Percentiles rank a stretch among this genome's conserved stretches.
These are phyloP conservation scores for Zaprionus vittiger DNA, from an alignment of 1,140 invertebrate genomes.

Conservation along the genomic window DNA sequence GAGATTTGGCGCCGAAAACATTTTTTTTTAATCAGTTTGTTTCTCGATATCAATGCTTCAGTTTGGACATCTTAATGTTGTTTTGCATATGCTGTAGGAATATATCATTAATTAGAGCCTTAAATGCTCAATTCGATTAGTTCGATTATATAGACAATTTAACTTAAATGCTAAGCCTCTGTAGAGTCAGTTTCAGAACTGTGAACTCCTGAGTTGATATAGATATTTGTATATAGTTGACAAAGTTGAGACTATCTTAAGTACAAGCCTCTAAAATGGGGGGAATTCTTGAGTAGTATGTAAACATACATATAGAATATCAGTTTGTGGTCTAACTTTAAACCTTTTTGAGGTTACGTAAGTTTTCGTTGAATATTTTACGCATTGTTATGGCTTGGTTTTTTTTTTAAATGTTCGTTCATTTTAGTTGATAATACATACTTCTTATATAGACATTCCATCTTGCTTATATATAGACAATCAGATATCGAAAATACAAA, in stretches of 20 bases:
- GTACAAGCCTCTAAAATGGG: background rate
- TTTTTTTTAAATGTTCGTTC: background rate
- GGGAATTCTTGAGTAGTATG: background rate
- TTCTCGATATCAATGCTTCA: background rate
- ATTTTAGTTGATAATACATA: background rate
- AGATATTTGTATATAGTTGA: background rate
- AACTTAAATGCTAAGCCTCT: background rate
- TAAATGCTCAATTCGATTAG: background rate
- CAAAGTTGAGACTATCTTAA: background rate
- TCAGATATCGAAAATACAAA: background rate
- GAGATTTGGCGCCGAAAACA: background rate
- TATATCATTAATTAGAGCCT: background rate
- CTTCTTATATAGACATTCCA: conserved; percentile 3
- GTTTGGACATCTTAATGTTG: background rate
- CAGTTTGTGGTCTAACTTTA: background rate
- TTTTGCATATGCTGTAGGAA: background rate
- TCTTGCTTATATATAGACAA: conserved; percentile 4
- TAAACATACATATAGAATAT: background rate
- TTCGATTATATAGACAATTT: background rate
- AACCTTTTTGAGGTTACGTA: conserved; percentile 2
- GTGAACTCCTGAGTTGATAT: background rate
- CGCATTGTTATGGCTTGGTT: background rate
- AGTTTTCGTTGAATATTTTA: background rate
- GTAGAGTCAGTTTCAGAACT: background rate
- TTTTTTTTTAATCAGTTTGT: background rate